phyloP scores from a whole-genome alignment of 2,888 invertebrate species.

The Monopis laevigella region DNA sequence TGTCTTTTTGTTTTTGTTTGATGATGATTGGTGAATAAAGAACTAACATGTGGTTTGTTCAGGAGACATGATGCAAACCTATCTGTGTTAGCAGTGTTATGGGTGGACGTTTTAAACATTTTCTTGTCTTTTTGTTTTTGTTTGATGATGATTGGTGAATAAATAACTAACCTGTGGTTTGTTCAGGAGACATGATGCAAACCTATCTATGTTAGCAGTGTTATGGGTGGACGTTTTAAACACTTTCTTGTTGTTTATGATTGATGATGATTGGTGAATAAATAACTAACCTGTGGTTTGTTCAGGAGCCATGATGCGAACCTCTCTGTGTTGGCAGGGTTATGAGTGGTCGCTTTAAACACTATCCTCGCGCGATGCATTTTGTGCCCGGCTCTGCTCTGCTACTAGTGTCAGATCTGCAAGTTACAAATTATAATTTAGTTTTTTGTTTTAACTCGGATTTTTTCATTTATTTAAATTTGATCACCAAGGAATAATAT shows the following conservation, averaged over 20 bases:
- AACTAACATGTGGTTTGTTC: too few species aligned
- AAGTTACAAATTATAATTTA: too few species aligned
- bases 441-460: too few species aligned
- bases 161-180: slow-evolving; percentile 61
- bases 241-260: too few species aligned
- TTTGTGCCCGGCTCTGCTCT: slow-evolving; percentile 33
- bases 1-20: too few species aligned
- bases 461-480: too few species aligned
- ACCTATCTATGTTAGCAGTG: slow-evolving; percentile 73
- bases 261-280: background rate
- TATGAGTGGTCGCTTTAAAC: slow-evolving; percentile 71
- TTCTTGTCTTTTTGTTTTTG: too few species aligned
- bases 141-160: background rate
- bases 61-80: too few species aligned
- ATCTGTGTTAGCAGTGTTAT: too few species aligned
- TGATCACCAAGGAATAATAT: too few species aligned
- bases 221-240: slow-evolving; percentile 72
- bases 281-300: slow-evolving; percentile 56
- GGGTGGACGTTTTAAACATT: too few species aligned
- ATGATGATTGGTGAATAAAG: too few species aligned
- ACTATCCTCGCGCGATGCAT: slow-evolving; percentile 88
- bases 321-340: slow-evolving; percentile 72
- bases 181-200: slow-evolving; percentile 82
- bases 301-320: slow-evolving; percentile 84
- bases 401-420: slow-evolving; percentile 39